phyloP scores from a whole-genome alignment of 2,888 invertebrate species.

The Pachycephus smyrnensis region DNA sequence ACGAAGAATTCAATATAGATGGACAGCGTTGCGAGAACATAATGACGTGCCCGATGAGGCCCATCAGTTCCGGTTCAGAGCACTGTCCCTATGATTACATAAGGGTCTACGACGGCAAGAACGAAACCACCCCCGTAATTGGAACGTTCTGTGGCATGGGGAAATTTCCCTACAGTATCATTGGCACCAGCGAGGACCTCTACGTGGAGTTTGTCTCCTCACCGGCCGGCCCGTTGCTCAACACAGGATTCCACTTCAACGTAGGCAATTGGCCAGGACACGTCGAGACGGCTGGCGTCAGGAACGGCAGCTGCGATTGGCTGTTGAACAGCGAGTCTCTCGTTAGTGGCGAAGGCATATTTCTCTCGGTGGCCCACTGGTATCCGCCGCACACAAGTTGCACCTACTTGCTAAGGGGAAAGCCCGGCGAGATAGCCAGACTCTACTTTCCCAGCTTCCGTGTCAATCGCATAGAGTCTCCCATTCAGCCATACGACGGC shows the following conservation, averaged over 20 bases:
- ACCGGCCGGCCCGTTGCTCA: constrained; percentile 88
- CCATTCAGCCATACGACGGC: constrained; percentile 86
- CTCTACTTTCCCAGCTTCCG: constrained; percentile 92
- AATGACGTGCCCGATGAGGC: constrained; percentile 94
- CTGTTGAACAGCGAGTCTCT: constrained; percentile 85
- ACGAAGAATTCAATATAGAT: constrained; percentile 94
- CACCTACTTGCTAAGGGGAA: constrained; percentile 89
- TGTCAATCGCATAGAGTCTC: constrained; percentile 89
- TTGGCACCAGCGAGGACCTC: constrained; percentile 89
- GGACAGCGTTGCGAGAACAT: constrained; percentile 94
- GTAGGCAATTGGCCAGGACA: constrained; percentile 95
- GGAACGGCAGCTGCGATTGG: constrained; percentile 91
- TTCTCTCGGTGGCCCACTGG: constrained; percentile 93
- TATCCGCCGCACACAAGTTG: constrained; percentile 94
- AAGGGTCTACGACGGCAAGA: constrained; percentile 89
- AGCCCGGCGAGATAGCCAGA: constrained; percentile 87
- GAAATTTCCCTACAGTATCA: constrained; percentile 93
- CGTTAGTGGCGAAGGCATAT: constrained; percentile 88
- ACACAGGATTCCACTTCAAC: constrained; percentile 95
- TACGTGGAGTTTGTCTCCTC: constrained; percentile 92
- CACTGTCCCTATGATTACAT: constrained; percentile 93
- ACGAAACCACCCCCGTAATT: constrained; percentile 87
- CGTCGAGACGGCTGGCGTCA: constrained; percentile 88
- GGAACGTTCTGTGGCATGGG: constrained; percentile 93
- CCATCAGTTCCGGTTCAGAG: constrained; percentile 87